Evolutionary conservation across 2,888 invertebrate genomes (phyloP).

Genomic region (Taenaris catops): DNA sequence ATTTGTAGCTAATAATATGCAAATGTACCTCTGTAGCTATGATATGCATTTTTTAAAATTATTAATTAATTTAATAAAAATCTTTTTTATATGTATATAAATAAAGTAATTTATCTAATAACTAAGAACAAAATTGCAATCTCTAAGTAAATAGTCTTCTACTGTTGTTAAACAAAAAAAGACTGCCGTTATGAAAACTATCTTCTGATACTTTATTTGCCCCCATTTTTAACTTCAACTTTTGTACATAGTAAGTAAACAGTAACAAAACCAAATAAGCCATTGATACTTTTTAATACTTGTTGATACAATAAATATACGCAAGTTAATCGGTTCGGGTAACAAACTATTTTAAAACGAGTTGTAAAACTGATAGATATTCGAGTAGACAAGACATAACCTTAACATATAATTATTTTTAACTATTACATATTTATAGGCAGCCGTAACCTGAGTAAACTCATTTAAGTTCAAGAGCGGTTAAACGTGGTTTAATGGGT

Average conservation of each 20-base stretch:
- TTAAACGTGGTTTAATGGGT: slow-evolving; percentile 34
- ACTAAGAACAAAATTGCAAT: too few species aligned
- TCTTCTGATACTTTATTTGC: slow-evolving; percentile 7
- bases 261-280: slow-evolving; percentile 14
- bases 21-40: too few species aligned
- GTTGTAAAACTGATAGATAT: slow-evolving; percentile 24
- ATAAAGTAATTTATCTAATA: too few species aligned
- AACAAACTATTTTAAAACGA: not conserved
- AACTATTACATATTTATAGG: slow-evolving; percentile 50
- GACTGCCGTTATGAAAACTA: not conserved
- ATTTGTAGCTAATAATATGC: too few species aligned
- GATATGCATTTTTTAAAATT: too few species aligned
- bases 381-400: slow-evolving; percentile 57
- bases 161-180: not conserved
- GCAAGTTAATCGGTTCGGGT: not conserved
- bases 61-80: too few species aligned
- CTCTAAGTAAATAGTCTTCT: not conserved
- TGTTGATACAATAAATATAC: too few species aligned
- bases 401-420: slow-evolving; percentile 65
- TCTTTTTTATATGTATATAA: too few species aligned
- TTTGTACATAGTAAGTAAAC: slow-evolving; percentile 34
- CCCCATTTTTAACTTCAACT: slow-evolving; percentile 14
- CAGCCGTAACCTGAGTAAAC: slow-evolving; percentile 12
- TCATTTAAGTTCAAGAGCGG: slow-evolving; percentile 28
- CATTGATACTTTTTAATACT: too few species aligned